phyloP scores from a whole-genome alignment of 2,113 vertebrate genomes.

The Morone saxatilis region DNA sequence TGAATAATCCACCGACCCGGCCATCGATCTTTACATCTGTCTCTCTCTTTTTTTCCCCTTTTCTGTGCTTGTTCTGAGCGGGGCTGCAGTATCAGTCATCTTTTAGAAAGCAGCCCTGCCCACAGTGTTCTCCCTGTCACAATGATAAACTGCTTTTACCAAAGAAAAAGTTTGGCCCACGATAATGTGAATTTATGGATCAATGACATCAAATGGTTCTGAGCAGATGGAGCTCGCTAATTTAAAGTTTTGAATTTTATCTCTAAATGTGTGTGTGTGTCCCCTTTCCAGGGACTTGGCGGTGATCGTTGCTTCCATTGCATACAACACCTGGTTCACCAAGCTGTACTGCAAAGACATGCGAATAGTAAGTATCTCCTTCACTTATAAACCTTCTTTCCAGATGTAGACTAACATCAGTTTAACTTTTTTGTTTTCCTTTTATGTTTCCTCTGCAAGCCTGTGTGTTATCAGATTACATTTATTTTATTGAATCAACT shows the following conservation, averaged over 20 bases:
- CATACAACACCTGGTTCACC: conserved; percentile 95
- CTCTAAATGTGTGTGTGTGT: conserved; percentile 51
- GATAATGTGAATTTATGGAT: conserved; percentile 74
- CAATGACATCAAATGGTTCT: conserved; percentile 60
- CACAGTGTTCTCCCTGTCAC: conserved; percentile 60
- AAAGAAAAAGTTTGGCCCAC: conserved; percentile 60
- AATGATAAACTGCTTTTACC: conserved; percentile 72
- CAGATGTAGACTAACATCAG: conserved; percentile 15
- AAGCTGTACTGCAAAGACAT: conserved; percentile 93
- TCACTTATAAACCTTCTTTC: conserved; percentile 8
- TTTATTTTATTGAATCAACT: conserved; percentile 1
- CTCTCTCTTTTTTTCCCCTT: neutral
- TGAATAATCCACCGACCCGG: conserved; percentile 79
- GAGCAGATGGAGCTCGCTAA: conserved; percentile 71
- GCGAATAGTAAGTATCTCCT: conserved; percentile 86
- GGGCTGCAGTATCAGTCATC: conserved; percentile 75
- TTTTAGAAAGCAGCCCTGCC: conserved; percentile 67
- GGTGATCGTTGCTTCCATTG: conserved; percentile 92
- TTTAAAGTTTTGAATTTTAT: conserved; percentile 56
- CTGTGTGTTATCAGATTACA: neutral
- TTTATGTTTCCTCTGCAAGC: neutral
- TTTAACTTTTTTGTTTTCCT: neutral
- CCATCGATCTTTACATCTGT: conserved; percentile 70
- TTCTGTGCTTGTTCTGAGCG: conserved; percentile 43
- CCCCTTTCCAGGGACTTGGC: conserved; percentile 89